Percentiles rank a stretch among this genome's conserved stretches.
These are phyloP conservation scores for Aricia artaxerxes DNA, from an alignment of 2,888 invertebrate genomes.

Conservation along the genomic window DNA sequence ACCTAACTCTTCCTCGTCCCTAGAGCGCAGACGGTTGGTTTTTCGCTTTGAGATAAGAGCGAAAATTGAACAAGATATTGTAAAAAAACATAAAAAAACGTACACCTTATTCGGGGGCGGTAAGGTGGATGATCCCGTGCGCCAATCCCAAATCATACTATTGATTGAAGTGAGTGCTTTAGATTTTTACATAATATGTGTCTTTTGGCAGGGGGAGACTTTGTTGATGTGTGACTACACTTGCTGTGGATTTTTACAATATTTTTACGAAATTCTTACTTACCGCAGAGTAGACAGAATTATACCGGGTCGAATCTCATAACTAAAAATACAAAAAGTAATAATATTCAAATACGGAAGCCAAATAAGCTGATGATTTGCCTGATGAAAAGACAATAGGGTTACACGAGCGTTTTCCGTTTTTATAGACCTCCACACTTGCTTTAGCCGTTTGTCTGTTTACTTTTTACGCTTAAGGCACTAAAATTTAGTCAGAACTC, in stretches of 20 bases:
- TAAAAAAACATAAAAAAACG: constrained; percentile 53
- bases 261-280: not conserved
- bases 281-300: not conserved
- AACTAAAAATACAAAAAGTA: not conserved
- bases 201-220: constrained; percentile 61
- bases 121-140: constrained; percentile 53
- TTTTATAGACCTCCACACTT: no score
- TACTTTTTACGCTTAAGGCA: no score
- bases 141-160: constrained; percentile 71
- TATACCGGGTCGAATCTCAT: not conserved
- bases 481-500: no score
- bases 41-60: constrained; percentile 55
- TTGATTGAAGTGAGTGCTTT: constrained; percentile 79
- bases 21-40: constrained; percentile 49
- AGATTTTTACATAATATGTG: constrained; percentile 79
- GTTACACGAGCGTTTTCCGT: no score
- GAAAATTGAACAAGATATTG: constrained; percentile 59
- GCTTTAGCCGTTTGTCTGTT: no score
- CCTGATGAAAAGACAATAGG: no score
- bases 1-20: constrained; percentile 73
- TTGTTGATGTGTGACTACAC: constrained; percentile 21
- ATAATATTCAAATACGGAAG: no score
- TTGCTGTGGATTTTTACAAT: not conserved
- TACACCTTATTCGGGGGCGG: constrained; percentile 44
- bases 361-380: no score